These are phyloP conservation scores for Galeopsomyia nigrocyanea DNA, from an alignment of 2,888 invertebrate species.

Conservation along the genomic window DNA sequence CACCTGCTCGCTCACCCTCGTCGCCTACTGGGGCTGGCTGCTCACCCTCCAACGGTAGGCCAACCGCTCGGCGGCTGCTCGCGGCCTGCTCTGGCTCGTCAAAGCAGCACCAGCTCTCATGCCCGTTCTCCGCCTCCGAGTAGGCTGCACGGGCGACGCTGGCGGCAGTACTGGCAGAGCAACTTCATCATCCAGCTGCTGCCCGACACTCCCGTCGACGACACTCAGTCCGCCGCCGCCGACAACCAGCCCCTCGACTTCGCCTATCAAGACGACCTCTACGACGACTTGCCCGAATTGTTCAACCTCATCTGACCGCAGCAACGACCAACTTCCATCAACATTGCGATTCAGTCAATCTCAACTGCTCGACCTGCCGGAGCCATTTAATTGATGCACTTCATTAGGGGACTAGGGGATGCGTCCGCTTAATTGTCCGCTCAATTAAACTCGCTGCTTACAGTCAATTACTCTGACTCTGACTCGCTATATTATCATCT, in stretches of 20 bases:
- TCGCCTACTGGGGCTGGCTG: constrained; percentile 67
- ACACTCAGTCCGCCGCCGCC: constrained; percentile 11
- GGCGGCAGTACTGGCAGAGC: constrained; percentile 64
- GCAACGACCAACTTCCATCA: too few relatives aligned
- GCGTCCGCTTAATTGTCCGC: constrained; percentile 54
- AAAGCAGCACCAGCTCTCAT: too few relatives aligned
- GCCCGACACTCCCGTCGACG: constrained; percentile 50
- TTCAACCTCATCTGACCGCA: constrained; percentile 39
- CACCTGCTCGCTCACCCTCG: constrained; percentile 63
- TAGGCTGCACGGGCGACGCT: constrained; percentile 64
- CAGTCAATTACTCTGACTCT: constrained; percentile 31
- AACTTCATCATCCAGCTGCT: constrained; percentile 63
- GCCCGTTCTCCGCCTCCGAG: too few relatives aligned
- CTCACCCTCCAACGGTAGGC: constrained; percentile 65
- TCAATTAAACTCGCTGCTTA: constrained; percentile 54
- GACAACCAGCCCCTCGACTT: constrained; percentile 11
- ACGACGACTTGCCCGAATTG: constrained; percentile 38
- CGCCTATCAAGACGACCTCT: constrained; percentile 31
- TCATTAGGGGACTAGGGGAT: constrained; percentile 56
- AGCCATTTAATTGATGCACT: constrained; percentile 57
- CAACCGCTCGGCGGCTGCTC: too few relatives aligned
- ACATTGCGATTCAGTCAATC: too few relatives aligned
- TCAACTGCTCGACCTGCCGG: too few relatives aligned
- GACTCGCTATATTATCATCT: neutral
- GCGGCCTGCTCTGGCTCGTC: too few relatives aligned